Base-by-base conservation (phyloP, 2,888 invertebrate species). In the Pollenia amentaria region DNA sequence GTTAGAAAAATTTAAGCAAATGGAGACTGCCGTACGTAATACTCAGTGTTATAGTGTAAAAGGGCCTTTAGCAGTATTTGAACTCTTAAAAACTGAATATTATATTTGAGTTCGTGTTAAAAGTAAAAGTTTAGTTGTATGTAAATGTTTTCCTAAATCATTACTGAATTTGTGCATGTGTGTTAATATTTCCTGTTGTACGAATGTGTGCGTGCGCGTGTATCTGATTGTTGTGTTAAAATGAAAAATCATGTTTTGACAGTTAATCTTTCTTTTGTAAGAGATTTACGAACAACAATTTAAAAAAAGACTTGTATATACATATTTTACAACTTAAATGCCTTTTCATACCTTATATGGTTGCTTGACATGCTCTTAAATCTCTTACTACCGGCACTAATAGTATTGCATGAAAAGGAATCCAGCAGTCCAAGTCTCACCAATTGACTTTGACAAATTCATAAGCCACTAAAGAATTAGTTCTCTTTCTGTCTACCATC, bases 221-320 rank as follows among this genome's bases (percentile, higher is more conserved):
- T 11, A 21, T 64, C 18, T 21, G 44, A 62, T 79, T 64, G 73
- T 79, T 75, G 60, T 72, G 70, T 76, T 64, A 64, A 83, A 65
- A 83, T 76, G 51, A 76, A 83, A 82, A 87, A 80, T 80, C 76
- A 72, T 64, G 70, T 86, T 79, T 83, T 83, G 75, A 83, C 79
- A 86, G 53, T 16, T 79, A 79, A 75, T 76, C 48, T 65, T 46
- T 42, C 16, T 65, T 60, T 64, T 48, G 40, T 78, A 8, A 11
- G 55, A 38, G 2, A 64, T 64, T 65, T 53, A 57, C 67, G 38
- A 29, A 38, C 42, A 16, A 16, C 11, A 21, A 62, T 10, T 70
- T 44, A 10, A 53, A 70, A 53, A 62, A 29, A 72, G n/a, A 67
- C 18, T 57, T 55, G 14, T 80, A 7, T 72, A 18, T 55, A 18